Percentiles rank a stretch among this genome's conserved stretches.
Evolutionary conservation across 2,888 invertebrate species (phyloP).

Genomic region (Keiferia lycopersicella): DNA sequence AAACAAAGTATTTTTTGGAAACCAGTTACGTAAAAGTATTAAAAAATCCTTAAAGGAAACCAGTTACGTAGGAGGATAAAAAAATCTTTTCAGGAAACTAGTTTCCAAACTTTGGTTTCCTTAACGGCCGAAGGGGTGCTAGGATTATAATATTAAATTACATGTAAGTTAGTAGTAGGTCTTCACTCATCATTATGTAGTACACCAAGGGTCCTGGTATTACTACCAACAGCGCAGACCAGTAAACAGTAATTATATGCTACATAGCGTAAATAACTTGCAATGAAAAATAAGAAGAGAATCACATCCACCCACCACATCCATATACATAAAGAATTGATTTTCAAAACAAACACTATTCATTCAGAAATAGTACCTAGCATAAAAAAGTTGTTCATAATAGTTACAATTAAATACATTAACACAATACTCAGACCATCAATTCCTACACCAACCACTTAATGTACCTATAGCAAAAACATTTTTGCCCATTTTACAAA

Average conservation of each 20-base stretch:
- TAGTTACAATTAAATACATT: constrained; percentile 4
- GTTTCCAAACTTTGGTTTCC: no score
- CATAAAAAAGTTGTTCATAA: neutral
- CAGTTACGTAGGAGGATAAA: no score
- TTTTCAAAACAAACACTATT: constrained; percentile 16
- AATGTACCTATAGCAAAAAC: constrained; percentile 4
- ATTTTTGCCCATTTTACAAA: neutral
- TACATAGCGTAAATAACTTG: neutral
- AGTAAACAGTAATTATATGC: neutral
- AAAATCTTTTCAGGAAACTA: no score
- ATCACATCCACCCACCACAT: constrained; percentile 25
- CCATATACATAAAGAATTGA: constrained; percentile 31
- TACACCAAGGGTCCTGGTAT: no score
- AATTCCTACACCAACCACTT: constrained; percentile 37
- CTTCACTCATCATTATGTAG: neutral
- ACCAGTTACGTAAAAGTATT: no score
- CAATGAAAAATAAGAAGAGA: neutral
- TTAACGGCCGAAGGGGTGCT: no score
- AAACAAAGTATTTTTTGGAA: no score
- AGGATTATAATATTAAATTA: neutral
- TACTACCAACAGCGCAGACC: neutral
- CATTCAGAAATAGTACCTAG: constrained; percentile 18
- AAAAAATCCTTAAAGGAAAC: no score
- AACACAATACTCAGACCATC: constrained; percentile 30
- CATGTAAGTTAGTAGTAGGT: no score